Conservation (phyloP, 2,797 vertebrate genomes). For the Malurus splendens region DNA sequence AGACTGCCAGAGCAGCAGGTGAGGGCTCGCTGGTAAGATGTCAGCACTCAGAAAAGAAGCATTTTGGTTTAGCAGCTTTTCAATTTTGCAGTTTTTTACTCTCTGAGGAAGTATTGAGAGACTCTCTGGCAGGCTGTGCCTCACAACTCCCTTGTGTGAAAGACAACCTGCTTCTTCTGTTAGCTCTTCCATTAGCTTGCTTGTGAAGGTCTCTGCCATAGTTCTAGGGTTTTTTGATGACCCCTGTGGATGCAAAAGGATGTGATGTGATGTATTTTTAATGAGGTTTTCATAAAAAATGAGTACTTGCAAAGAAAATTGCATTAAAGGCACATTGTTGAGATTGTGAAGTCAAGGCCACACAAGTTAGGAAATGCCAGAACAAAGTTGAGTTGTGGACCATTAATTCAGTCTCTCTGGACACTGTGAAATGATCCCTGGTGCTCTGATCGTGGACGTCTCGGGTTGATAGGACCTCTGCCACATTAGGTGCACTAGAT, state of each 20-base stretch:
- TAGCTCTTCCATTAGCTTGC: background rate
- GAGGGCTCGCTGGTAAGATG: background rate
- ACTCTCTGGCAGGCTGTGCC: background rate
- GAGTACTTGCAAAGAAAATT: background rate
- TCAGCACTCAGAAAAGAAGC: background rate
- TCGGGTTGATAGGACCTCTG: background rate
- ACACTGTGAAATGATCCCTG: background rate
- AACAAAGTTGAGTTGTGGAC: background rate
- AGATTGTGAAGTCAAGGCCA: background rate
- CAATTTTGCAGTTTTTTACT: background rate
- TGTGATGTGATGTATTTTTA: slow-evolving; percentile 10
- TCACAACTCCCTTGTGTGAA: background rate
- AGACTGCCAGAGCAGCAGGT: background rate
- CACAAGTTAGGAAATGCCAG: background rate
- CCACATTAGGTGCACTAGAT: background rate
- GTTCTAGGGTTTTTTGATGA: background rate
- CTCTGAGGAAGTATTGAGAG: background rate
- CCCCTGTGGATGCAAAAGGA: background rate
- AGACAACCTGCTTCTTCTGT: background rate
- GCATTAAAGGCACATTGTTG: background rate
- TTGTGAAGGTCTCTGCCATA: background rate
- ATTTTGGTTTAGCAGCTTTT: background rate
- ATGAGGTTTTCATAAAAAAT: background rate
- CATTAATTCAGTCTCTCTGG: background rate
- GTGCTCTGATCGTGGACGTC: background rate